These are phyloP conservation scores for Bombus affinis DNA, from an alignment of 1,140 invertebrate genomes.

Conservation along the genomic window DNA sequence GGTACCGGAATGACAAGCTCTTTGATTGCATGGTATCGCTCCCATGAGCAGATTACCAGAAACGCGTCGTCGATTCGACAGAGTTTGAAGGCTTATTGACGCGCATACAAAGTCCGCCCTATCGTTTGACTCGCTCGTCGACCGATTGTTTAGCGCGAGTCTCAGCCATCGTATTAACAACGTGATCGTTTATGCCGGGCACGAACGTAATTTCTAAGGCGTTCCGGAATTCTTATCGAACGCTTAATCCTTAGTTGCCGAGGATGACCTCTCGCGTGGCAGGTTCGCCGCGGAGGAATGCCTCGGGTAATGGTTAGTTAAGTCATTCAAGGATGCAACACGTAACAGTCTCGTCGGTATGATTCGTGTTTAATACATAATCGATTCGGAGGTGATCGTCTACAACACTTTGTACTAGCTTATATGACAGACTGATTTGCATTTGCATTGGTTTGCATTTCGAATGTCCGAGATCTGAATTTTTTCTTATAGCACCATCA, in stretches of 20 bases:
- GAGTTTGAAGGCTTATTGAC: background rate
- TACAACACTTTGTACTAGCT: too few species aligned
- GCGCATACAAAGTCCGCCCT: background rate
- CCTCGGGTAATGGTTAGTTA: background rate
- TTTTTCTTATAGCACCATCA: background rate
- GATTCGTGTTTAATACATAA: constrained; percentile 4
- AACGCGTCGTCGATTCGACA: constrained; percentile 44
- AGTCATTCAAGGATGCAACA: constrained; percentile 9
- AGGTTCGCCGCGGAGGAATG: background rate
- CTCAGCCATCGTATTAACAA: background rate
- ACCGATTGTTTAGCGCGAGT: constrained; percentile 5
- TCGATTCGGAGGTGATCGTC: background rate
- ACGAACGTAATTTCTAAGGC: constrained; percentile 13
- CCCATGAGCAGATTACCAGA: constrained; percentile 18
- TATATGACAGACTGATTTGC: background rate
- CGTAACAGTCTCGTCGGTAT: background rate
- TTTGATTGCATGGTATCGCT: constrained; percentile 22
- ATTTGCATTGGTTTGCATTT: background rate
- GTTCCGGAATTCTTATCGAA: constrained; percentile 17
- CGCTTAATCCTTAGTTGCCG: background rate
- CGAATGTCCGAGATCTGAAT: background rate
- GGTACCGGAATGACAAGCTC: constrained; percentile 31
- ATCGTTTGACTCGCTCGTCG: background rate
- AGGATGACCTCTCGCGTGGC: constrained; percentile 10
- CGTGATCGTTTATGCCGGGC: background rate